Evolutionary conservation across 2,888 invertebrate genomes (phyloP).

Genomic region (Antheraea yamamai): DNA sequence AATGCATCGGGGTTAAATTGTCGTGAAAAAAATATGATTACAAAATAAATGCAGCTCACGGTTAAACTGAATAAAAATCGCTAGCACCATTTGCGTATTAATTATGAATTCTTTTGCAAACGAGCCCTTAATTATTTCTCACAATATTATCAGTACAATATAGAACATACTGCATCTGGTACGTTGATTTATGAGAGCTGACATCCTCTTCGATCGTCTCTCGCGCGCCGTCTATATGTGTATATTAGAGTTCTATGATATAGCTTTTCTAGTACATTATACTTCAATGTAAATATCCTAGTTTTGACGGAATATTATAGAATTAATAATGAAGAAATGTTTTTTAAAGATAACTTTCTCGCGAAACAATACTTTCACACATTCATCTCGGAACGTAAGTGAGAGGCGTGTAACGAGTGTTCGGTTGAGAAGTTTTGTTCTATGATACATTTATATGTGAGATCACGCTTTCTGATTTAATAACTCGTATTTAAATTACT

Average conservation of each 20-base stretch:
- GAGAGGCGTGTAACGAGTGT: slow-evolving; percentile 8
- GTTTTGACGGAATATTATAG: background rate
- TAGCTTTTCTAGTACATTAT: background rate
- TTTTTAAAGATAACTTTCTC: slow-evolving; percentile 47
- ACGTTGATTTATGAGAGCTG: background rate
- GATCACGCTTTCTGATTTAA: slow-evolving; percentile 25
- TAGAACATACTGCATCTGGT: background rate
- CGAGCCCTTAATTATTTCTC: background rate
- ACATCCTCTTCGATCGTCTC: background rate
- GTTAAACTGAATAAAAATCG: too few species aligned
- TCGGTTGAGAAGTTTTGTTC: slow-evolving; percentile 3
- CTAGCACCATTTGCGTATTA: too few species aligned
- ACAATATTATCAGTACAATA: background rate
- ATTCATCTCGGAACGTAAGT: slow-evolving; percentile 39
- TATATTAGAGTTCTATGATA: background rate
- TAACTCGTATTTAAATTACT: slow-evolving; percentile 22
- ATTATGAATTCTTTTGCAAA: background rate
- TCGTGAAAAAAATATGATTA: too few species aligned
- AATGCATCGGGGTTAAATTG: too few species aligned
- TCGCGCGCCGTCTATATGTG: background rate
- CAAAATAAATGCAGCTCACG: too few species aligned
- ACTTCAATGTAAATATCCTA: background rate
- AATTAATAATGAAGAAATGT: slow-evolving; percentile 6
- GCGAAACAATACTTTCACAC: slow-evolving; percentile 54
- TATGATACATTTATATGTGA: slow-evolving; percentile 12